phyloP scores from a whole-genome alignment of 2,888 invertebrate genomes.

The Neria commutata region DNA sequence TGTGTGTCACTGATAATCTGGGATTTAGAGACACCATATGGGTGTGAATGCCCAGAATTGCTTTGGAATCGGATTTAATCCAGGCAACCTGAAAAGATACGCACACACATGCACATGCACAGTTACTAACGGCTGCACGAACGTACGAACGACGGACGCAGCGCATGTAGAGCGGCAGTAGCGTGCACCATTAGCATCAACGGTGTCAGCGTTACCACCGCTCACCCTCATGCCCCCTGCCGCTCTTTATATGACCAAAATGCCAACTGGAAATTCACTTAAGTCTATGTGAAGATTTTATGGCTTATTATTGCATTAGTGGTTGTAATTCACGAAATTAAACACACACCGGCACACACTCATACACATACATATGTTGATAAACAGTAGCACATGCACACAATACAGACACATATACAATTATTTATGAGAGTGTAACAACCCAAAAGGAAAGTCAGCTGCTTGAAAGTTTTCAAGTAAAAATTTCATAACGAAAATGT shows the following conservation, averaged over 20 bases:
- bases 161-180: not conserved
- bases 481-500: too few relatives aligned
- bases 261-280: constrained; percentile 22
- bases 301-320: constrained; percentile 37
- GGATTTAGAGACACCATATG: constrained; percentile 89
- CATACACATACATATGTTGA: constrained; percentile 4
- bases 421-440: too few relatives aligned
- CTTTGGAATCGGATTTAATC: constrained; percentile 90
- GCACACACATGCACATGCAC: constrained; percentile 27
- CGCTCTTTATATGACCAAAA: constrained; percentile 18
- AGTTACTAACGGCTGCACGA: constrained; percentile 18
- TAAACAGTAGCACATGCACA: not conserved
- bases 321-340: too few relatives aligned
- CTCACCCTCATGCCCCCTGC: not conserved
- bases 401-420: not conserved
- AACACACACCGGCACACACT: not conserved
- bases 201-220: not conserved
- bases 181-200: not conserved
- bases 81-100: constrained; percentile 78
- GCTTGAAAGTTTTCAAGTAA: too few relatives aligned
- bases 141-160: not conserved
- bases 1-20: constrained; percentile 85
- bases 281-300: constrained; percentile 31
- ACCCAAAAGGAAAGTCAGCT: too few relatives aligned
- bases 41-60: constrained; percentile 86